Evolutionary conservation across 2,888 invertebrate genomes (phyloP), one percentile per base, ranked within the genome.

Genomic region (Orchesellides sinensis): DNA sequence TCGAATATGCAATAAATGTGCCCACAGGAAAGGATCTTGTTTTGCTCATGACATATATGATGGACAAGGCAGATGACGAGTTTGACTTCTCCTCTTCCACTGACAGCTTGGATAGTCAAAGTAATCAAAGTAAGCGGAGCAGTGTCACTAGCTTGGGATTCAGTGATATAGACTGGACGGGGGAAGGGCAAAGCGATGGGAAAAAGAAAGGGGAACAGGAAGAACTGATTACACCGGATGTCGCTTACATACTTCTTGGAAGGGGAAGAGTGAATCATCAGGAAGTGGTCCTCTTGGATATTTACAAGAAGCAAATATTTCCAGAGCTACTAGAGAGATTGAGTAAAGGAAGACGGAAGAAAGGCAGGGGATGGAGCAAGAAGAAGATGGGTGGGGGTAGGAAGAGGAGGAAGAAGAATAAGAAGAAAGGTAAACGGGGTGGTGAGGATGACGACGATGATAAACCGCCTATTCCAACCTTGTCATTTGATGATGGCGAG

Each of bases 1-100:
- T 83, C 4, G 83, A 83, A 17, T 83, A 83, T 27, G 83, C 79
- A 8, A 79, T 83, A 2, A 83, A 83, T 25, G 74, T 83, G 12
- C 83, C 83, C 1, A 83, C 83, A 17, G 83, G 83, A 3, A 73
- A 79, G 27, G 74, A 83, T n/a, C 70, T 83, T 0, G 79, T 83
- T 6, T 17, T 68, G 6, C 63, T 83, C 12, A 74, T 83, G 74
- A 83, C 83, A 14, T 69, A 79, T 52, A 74, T 83, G 72, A 27
- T 79, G n/a, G 83, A 83, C 25, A 69, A 73, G 23, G 83, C 68
- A 14, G 83, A 83, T 59, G 74, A 83, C 29, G 74, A 69, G 47
- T 83, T 59, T 40, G 83, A 83, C 54, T 68, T 73, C 25, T 70
- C 74, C 23, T 73, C 79, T 0, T 69, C 74, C 12, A 79, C 66